Base-by-base conservation (phyloP, 2,888 invertebrate genomes). In the Lathronympha strigana region DNA sequence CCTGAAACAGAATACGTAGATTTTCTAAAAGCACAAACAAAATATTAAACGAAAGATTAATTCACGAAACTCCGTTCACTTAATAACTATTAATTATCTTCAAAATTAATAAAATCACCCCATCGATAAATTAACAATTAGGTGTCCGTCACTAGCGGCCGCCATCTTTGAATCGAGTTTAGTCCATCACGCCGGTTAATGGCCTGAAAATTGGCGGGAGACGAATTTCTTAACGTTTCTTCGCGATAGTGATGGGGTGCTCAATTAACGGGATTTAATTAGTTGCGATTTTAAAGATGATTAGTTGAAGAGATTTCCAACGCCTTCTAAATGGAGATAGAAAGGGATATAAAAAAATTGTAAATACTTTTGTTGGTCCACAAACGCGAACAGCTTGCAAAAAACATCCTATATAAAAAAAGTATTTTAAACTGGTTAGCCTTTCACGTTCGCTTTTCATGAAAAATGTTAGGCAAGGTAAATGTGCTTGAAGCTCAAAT, bases 151-250 rank as follows among this genome's bases (percentile, higher is more conserved):
- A 63, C 63, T 63, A 62, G 55, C 31, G 43, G 53, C 58, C 28
- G 49, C 38, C 67, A 50, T 55, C 67, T 54, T 66, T 47, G 63
- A 67, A 68, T 68, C 51, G 57, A 62, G 68, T 69, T 69, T 47
- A 68, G 67, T 68, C 72, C 72, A 72, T 72, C 71, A 72, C 49
- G 68, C 53, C 33, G 50, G 58, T 23, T 70, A 72, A 72, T 72
- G 31, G 63, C 61, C 55, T 61, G 68, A 67, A 71, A 72, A 71
- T 70, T 70, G 66, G 33, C 51, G 61, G 58, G 23, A 58, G 49
- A 62, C 66, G 61, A 67, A 67, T 66, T 66, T 66, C 66, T 66
- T 66, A 54, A 54, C 66, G 54, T 61, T 66, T 66, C 58, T 31
- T 58, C 54, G 60, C 40, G 61, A 38, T 66, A 66, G 66, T 66